A percentile compares a stretch with the other conserved stretches of the same genome.
Evolutionary conservation across 2,888 invertebrate species (phyloP).

Genomic region (Caenorhabditis sulstoni): DNA sequence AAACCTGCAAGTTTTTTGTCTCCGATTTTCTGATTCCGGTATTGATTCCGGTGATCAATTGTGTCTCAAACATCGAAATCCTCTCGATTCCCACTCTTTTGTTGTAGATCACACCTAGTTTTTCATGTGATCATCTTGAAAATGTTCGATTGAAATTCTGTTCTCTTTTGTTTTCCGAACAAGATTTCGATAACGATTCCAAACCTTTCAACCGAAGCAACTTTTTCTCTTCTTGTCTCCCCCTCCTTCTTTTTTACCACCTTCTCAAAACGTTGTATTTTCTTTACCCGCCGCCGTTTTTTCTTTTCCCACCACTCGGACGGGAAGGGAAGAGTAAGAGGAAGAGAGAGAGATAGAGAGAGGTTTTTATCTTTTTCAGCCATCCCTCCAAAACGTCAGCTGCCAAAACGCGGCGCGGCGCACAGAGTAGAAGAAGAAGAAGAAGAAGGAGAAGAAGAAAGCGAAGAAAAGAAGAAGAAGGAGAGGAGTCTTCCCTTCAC

Average conservation of each 20-base stretch:
- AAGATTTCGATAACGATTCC: too few species aligned
- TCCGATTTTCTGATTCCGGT: constrained; percentile 8
- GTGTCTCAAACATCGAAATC: too few species aligned
- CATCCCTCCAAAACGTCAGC: constrained; percentile 55
- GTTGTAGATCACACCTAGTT: too few species aligned
- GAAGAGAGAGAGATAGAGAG: constrained; percentile 19
- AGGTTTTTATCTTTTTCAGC: constrained; percentile 57
- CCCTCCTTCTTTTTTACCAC: too few species aligned
- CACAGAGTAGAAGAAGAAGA: constrained; percentile 1
- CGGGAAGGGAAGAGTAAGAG: too few species aligned
- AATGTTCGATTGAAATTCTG: too few species aligned
- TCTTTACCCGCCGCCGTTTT: not conserved
- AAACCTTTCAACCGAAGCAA: too few species aligned
- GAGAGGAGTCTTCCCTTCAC: constrained; percentile 20
- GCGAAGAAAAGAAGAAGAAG: constrained; percentile 30
- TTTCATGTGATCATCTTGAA: too few species aligned
- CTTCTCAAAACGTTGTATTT: constrained; percentile 17
- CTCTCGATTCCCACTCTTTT: too few species aligned
- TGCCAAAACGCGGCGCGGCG: constrained; percentile 44
- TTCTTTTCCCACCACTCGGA: constrained; percentile 31
- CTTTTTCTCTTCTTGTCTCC: too few species aligned
- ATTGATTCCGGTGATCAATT: too few species aligned
- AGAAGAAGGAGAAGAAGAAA: constrained; percentile 18
- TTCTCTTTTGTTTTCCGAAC: too few species aligned
- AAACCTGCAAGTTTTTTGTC: constrained; percentile 15